Evolutionary conservation across 2,888 invertebrate genomes (phyloP).

Genomic region (Holacanthella duospinosa): DNA sequence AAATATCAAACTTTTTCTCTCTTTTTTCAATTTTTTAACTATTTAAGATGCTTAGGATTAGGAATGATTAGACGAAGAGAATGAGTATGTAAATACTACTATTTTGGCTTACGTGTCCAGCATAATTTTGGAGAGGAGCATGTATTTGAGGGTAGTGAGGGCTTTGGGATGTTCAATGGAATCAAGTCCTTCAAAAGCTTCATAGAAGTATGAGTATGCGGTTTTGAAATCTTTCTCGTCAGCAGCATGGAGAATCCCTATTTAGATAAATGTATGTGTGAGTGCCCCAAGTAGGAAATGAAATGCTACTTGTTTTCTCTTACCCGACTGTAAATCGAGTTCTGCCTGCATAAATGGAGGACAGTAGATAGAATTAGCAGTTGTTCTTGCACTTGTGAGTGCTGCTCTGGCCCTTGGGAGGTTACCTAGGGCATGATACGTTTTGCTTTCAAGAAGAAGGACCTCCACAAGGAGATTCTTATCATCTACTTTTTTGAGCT

Average conservation of each 20-base stretch:
- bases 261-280: neutral
- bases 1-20: no score
- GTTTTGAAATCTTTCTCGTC: conserved; percentile 99
- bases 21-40: no score
- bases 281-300: neutral
- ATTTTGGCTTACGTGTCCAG: conserved; percentile 52
- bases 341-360: conserved; percentile 97
- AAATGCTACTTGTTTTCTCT: conserved; percentile 15
- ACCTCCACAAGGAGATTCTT: conserved; percentile 98
- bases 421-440: conserved; percentile 94
- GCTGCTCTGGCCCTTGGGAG: conserved; percentile 93
- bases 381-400: conserved; percentile 95
- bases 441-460: conserved; percentile 94
- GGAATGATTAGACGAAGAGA: no score
- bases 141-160: conserved; percentile 92
- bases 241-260: conserved; percentile 89
- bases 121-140: conserved; percentile 98
- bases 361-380: conserved; percentile 98
- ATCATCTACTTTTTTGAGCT: conserved; percentile 97
- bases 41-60: no score
- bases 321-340: conserved; percentile 88
- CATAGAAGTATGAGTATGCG: conserved; percentile 98
- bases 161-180: conserved; percentile 83
- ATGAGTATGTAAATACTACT: no score
- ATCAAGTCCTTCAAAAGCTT: conserved; percentile 97